Base-by-base conservation (phyloP, 2,797 vertebrate species). In the Delichon dasypus region DNA sequence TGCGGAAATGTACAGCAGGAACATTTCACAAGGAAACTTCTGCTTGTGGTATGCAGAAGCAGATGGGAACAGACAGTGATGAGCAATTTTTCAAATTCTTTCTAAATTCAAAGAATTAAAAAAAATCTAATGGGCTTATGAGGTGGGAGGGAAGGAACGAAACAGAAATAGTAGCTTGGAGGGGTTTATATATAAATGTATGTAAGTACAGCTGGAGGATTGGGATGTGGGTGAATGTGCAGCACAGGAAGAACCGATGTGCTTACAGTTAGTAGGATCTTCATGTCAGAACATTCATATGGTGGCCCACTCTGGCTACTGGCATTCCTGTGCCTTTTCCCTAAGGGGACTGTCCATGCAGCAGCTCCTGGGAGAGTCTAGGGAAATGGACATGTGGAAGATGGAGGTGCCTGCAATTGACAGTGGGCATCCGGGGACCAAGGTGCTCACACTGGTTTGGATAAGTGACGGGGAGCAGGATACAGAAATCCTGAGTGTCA, bases 11-110 rank as follows among this genome's bases (percentile, higher is more conserved):
- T 68, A 85, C 86, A 70, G 80, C 60, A 79, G 78, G 81, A 93
- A 94, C 64, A 85, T 91, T 92, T 90, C 81, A 82, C 55, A 58
- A 55, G 68, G 81, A 83, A 87, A 61, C 83, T 92, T 87, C 53
- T 93, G 57, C 57, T 71, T 83, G 34, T 62, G 38, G 22, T 72
- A 73, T 74, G n/a, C 68, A 92, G 62, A 81, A 93, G 82, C 91
- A 96, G 93, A 96, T 94, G 91, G 93, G 57, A 83, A 50, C 57
- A 92, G 90, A 73, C 78, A 94, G 82, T 64, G 50, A 88, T 74
- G 61, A 94, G 60, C 89, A 83, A 74, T 45, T 92, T 93, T 80
- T 89, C 75, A 83, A 65, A 83, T 32, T 65, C 81, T 89, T 93
- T 82, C 77, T 68, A 67, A 82, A 89, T 87, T 77, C 26, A 91